Conservation (phyloP, 1,140 invertebrate species). For the Lasioglossum baleicum region DNA sequence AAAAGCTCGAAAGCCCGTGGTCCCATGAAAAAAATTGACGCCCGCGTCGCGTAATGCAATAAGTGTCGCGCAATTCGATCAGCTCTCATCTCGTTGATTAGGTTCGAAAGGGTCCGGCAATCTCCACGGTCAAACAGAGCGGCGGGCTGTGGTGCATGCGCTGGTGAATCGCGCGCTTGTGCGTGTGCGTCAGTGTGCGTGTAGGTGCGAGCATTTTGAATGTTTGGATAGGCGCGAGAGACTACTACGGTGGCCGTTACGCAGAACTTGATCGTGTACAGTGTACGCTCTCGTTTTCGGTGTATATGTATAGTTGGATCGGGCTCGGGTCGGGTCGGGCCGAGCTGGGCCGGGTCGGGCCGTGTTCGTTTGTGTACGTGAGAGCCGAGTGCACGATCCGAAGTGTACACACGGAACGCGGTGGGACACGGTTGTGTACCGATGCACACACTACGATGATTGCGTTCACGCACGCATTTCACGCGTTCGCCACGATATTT, state of each 20-base stretch:
- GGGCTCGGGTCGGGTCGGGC: no score
- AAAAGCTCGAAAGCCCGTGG: no score
- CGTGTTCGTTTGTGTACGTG: not conserved
- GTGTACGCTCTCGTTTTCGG: slow-evolving; percentile 24
- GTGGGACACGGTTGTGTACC: slow-evolving; percentile 33
- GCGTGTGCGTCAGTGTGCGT: no score
- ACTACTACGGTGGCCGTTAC: not conserved
- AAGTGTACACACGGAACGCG: slow-evolving; percentile 16
- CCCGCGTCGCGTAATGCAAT: slow-evolving; percentile 1
- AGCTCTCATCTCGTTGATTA: slow-evolving; percentile 34
- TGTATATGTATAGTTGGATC: not conserved
- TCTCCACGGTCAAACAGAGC: slow-evolving; percentile 33
- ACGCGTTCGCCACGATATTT: slow-evolving; percentile 59
- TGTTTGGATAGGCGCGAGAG: slow-evolving; percentile 50
- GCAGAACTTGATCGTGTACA: slow-evolving; percentile 20
- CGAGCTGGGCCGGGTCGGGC: no score
- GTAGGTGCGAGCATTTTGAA: slow-evolving; percentile 57
- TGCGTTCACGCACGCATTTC: slow-evolving; percentile 61
- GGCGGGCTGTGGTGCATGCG: no score
- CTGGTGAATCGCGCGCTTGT: no score
- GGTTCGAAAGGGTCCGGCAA: slow-evolving; percentile 33
- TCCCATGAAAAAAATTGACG: not conserved
- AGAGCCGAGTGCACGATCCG: slow-evolving; percentile 14
- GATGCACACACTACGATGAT: slow-evolving; percentile 55
- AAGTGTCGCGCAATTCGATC: slow-evolving; percentile 22